A percentile compares a stretch with the other conserved stretches of the same genome.
phyloP scores from a whole-genome alignment of 2,113 vertebrate genomes.

The Xenus cinereus region DNA sequence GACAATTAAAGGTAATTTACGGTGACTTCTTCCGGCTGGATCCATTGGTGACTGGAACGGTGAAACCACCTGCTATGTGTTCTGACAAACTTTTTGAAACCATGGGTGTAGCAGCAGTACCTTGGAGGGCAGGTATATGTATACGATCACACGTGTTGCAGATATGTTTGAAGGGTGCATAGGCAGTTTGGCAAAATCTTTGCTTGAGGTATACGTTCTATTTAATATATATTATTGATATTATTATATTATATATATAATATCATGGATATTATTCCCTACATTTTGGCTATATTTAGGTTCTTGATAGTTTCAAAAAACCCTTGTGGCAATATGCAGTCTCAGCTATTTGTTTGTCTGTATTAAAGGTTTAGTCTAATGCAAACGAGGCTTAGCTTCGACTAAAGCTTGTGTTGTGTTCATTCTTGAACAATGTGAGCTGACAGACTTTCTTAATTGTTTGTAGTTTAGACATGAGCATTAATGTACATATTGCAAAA shows the following conservation, averaged over 20 bases:
- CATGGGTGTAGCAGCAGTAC: constrained; percentile 79
- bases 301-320: background rate
- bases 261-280: background rate
- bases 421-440: background rate
- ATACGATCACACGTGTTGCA: background rate
- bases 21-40: constrained; percentile 91
- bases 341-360: background rate
- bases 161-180: background rate
- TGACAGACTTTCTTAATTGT: background rate
- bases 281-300: background rate
- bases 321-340: background rate
- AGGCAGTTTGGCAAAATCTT: background rate
- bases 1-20: constrained; percentile 83
- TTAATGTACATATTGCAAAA: background rate
- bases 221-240: background rate
- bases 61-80: constrained; percentile 76
- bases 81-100: constrained; percentile 82
- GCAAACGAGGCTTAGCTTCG: background rate
- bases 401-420: background rate
- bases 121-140: constrained; percentile 80
- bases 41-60: constrained; percentile 55
- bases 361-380: background rate
- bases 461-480: background rate
- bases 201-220: background rate
- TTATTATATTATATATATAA: too few relatives aligned